Evolutionary conservation across 2,797 vertebrate species (phyloP).

Genomic region (Otolemur crassicaudatus): DNA sequence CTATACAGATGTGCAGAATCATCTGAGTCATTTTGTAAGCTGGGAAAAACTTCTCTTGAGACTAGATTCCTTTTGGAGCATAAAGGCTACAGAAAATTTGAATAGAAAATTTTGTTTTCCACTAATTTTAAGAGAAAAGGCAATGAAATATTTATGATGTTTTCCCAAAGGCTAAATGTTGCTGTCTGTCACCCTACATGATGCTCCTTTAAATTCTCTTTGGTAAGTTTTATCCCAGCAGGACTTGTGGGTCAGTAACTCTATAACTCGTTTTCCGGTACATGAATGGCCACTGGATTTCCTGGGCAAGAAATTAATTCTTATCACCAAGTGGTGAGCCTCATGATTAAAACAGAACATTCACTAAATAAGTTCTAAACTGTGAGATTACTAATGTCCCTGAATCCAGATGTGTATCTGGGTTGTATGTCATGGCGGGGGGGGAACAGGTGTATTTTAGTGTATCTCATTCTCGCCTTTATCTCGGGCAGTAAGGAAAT

Average conservation of each 20-base stretch:
- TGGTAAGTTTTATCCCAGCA: not conserved
- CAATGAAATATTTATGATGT: not conserved
- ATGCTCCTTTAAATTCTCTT: not conserved
- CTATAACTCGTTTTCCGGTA: not conserved
- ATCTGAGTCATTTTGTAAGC: not conserved
- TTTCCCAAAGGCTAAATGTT: not conserved
- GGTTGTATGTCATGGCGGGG: accelerated
- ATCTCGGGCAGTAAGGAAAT: slow-evolving; percentile 15
- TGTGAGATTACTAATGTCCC: not conserved
- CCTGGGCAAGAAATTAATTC: not conserved
- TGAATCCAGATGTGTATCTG: not conserved
- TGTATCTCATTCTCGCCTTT: not conserved
- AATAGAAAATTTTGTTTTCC: not conserved
- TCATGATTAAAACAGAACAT: not conserved
- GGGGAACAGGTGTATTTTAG: not conserved
- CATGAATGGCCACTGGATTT: not conserved
- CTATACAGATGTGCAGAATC: not conserved
- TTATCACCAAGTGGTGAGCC: not conserved
- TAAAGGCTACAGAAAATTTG: not conserved
- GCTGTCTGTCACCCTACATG: not conserved
- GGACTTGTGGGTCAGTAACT: not conserved
- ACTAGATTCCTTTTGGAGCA: not conserved
- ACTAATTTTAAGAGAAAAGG: not conserved
- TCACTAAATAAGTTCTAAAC: not conserved
- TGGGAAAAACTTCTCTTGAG: not conserved